These are phyloP conservation scores for Bufo gargarizans DNA, from an alignment of 2,113 vertebrate species.

Conservation along the genomic window DNA sequence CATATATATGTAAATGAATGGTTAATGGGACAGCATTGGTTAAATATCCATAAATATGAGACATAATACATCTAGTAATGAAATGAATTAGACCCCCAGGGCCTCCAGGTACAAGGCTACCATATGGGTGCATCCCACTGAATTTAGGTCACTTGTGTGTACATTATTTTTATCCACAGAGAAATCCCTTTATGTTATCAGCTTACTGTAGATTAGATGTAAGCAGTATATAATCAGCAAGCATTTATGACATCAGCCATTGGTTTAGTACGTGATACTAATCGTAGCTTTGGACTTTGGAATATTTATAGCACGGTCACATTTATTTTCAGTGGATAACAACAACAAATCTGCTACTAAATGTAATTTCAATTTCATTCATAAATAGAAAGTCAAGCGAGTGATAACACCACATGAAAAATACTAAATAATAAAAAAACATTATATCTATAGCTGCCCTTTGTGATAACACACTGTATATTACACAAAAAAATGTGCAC, in stretches of 20 bases:
- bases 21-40: neutral
- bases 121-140: neutral
- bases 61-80: neutral
- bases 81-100: conserved; percentile 9
- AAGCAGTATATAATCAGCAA: conserved; percentile 10
- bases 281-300: neutral
- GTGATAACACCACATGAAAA: too few species aligned
- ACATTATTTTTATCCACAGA: neutral
- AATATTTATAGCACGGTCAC: neutral
- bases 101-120: neutral
- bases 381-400: neutral
- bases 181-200: conserved; percentile 19
- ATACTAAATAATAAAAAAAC: too few species aligned
- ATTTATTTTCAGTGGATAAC: neutral
- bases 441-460: too few species aligned
- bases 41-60: conserved; percentile 1
- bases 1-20: conserved; percentile 6
- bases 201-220: conserved; percentile 4
- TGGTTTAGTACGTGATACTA: conserved; percentile 7
- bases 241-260: neutral
- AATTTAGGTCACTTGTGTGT: conserved; percentile 8
- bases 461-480: too few species aligned
- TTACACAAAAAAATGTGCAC: too few species aligned
- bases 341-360: neutral
- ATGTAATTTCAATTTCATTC: too few species aligned